Evolutionary conservation across 2,888 invertebrate species (phyloP).

Genomic region (Tridacna crocea): DNA sequence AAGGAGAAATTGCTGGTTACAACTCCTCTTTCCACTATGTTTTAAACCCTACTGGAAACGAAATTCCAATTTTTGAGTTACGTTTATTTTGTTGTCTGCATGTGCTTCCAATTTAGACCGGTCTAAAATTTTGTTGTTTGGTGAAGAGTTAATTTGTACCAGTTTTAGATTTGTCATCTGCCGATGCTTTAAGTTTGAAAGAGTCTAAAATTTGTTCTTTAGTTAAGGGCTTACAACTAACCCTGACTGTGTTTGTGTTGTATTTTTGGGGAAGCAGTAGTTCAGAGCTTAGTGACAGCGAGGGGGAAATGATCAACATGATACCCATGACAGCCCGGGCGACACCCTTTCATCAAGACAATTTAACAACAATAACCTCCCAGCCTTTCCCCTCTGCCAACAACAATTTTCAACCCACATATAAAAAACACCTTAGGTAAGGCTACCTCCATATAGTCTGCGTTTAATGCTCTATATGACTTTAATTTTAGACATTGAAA

Average conservation of each 20-base stretch:
- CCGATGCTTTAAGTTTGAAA: too few species aligned
- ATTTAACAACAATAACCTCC: slow-evolving; percentile 28
- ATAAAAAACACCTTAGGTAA: slow-evolving; percentile 58
- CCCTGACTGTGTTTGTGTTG: neutral
- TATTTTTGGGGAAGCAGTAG: slow-evolving; percentile 53
- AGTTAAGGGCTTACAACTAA: neutral
- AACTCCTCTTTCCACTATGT: too few species aligned
- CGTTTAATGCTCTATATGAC: too few species aligned
- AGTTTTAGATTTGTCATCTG: too few species aligned
- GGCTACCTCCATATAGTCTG: neutral
- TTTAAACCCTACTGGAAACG: too few species aligned
- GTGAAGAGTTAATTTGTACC: too few species aligned
- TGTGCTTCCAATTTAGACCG: too few species aligned
- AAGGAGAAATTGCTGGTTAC: too few species aligned
- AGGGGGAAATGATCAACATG: slow-evolving; percentile 51
- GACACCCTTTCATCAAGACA: slow-evolving; percentile 63
- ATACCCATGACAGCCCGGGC: slow-evolving; percentile 66
- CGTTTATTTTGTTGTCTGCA: too few species aligned
- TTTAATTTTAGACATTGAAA: too few species aligned
- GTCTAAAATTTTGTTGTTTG: too few species aligned
- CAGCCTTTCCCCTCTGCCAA: slow-evolving; percentile 13
- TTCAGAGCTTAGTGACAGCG: slow-evolving; percentile 67
- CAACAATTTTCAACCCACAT: slow-evolving; percentile 32
- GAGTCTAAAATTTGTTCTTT: neutral
- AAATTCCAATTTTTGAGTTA: too few species aligned